Conservation (phyloP, 2,113 vertebrate species). For the Stegostoma tigrinum region DNA sequence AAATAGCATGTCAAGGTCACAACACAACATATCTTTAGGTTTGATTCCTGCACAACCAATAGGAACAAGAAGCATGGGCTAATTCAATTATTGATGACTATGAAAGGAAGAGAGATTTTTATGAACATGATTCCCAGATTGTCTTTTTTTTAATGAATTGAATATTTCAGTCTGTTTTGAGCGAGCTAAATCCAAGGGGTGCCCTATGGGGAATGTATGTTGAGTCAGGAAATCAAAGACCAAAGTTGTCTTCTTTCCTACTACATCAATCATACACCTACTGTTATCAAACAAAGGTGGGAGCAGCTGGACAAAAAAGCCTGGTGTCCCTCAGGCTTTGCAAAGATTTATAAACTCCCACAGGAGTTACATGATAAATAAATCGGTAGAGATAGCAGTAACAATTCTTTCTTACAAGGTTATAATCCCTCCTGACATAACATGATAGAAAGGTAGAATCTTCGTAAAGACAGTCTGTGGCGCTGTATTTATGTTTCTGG, state of each 20-base stretch:
- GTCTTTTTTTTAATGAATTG: neutral
- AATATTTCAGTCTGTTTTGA: neutral
- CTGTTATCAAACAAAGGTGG: neutral
- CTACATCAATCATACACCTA: slow-evolving; percentile 20
- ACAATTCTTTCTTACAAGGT: slow-evolving; percentile 29
- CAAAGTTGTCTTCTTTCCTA: neutral
- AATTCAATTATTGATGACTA: neutral
- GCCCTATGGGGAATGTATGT: neutral
- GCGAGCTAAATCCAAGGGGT: neutral
- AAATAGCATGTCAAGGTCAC: neutral
- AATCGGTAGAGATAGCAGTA: neutral
- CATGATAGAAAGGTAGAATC: slow-evolving; percentile 24
- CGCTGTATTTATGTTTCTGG: neutral
- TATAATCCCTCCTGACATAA: slow-evolving; percentile 28
- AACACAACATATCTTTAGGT: neutral
- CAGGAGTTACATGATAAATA: slow-evolving; percentile 14
- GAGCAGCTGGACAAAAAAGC: slow-evolving; percentile 21
- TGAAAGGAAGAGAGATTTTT: neutral
- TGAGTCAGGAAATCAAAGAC: slow-evolving; percentile 5
- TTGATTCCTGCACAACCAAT: neutral
- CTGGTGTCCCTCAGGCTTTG: neutral
- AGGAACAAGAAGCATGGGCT: no score
- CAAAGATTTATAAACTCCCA: slow-evolving; percentile 23
- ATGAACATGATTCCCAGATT: neutral
- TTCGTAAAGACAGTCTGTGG: neutral